A percentile compares a stretch with the other conserved stretches of the same genome.
Conservation (phyloP, 1,140 invertebrate species). For the Geopemphigus sp. region DNA sequence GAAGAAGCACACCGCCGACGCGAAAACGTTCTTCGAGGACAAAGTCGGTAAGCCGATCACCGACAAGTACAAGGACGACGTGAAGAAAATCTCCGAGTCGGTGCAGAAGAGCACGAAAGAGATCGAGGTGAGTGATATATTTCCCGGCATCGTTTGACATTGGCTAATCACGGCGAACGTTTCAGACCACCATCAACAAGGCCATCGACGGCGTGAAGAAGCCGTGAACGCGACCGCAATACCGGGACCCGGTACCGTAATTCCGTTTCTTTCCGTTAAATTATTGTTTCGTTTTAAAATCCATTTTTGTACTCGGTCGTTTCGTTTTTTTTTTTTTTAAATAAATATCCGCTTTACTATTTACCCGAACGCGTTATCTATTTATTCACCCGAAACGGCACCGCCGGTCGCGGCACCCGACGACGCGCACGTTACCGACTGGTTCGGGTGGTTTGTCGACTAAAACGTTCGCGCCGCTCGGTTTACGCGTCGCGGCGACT, state of each 20-base stretch:
- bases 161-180: not conserved
- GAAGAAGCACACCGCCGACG: not conserved
- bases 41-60: conserved; percentile 21
- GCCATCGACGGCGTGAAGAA: conserved; percentile 14
- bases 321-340: conserved; percentile 24
- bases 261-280: conserved; percentile 22
- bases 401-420: no score
- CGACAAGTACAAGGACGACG: conserved; percentile 23
- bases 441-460: no score
- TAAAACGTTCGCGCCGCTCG: no score
- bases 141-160: no score
- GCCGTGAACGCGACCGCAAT: not conserved
- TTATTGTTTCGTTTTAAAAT: conserved; percentile 32
- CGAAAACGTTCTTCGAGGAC: not conserved
- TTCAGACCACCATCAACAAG: conserved; percentile 10
- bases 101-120: conserved; percentile 10
- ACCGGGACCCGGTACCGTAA: not conserved
- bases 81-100: conserved; percentile 19
- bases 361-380: not conserved
- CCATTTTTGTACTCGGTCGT: conserved; percentile 27
- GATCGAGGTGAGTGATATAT: not conserved
- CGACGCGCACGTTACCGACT: no score
- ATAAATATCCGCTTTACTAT: not conserved
- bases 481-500: no score
- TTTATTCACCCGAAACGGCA: not conserved